phyloP scores from a whole-genome alignment of 2,797 vertebrate genomes.

The Onychomys torridus region DNA sequence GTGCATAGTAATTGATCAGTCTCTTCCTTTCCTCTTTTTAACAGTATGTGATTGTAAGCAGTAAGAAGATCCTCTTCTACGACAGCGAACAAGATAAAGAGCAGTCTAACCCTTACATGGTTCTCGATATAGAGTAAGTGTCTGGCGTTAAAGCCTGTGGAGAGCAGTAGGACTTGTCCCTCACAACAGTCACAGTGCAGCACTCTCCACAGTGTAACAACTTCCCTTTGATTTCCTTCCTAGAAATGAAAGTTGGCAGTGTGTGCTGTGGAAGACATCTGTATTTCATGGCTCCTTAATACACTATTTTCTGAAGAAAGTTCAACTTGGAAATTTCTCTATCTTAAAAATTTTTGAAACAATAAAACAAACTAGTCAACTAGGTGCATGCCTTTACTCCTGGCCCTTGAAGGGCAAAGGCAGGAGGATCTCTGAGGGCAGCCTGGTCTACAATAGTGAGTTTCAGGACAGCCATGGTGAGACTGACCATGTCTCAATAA shows the following conservation, averaged over 20 bases:
- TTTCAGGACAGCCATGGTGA: neutral
- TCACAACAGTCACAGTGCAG: neutral
- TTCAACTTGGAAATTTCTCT: slow-evolving; percentile 48
- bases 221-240: neutral
- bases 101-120: slow-evolving; percentile 97
- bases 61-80: slow-evolving; percentile 99
- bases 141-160: slow-evolving; percentile 3
- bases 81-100: slow-evolving; percentile 96
- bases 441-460: neutral
- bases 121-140: slow-evolving; percentile 98
- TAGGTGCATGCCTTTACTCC: neutral
- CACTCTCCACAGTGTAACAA: neutral
- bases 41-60: slow-evolving; percentile 96
- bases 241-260: neutral
- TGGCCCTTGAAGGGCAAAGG: neutral
- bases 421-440: neutral
- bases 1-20: neutral
- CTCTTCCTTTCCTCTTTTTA: slow-evolving; percentile 71
- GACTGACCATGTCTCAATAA: neutral
- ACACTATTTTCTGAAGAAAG: slow-evolving; percentile 50
- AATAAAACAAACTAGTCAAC: neutral
- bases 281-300: slow-evolving; percentile 42
- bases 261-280: neutral
- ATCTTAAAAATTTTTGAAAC: slow-evolving; percentile 40
- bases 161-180: neutral